Conservation (phyloP, 37 sponge, comb jelly and placozoan species). For the Ianthella basta region DNA sequence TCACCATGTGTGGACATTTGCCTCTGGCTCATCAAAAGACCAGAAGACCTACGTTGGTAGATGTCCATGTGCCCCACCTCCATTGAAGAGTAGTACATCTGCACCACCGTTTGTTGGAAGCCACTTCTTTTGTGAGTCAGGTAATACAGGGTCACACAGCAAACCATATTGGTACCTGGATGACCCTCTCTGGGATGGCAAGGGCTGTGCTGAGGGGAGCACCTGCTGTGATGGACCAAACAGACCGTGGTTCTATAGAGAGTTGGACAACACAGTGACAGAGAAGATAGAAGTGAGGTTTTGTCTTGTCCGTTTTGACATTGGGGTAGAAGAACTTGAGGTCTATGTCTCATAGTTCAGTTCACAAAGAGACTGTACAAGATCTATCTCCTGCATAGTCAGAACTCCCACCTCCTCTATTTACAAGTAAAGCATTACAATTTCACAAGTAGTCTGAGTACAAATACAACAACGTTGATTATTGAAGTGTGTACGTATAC, state of each 20-base stretch:
- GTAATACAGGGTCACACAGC: slow-evolving; percentile 32
- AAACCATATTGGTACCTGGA: no score
- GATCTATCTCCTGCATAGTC: no score
- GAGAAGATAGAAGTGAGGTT: slow-evolving; percentile 2
- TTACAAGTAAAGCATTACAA: no score
- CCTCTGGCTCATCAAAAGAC: neutral
- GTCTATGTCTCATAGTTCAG: no score
- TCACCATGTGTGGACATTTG: slow-evolving; percentile 15
- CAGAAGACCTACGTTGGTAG: neutral
- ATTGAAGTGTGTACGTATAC: no score
- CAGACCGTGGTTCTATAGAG: slow-evolving; percentile 23
- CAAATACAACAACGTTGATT: no score
- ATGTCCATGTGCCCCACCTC: slow-evolving; percentile 15
- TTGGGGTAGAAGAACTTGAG: neutral
- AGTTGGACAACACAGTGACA: neutral
- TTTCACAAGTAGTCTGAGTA: no score
- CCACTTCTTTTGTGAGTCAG: slow-evolving; percentile 35
- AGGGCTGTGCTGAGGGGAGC: slow-evolving; percentile 11
- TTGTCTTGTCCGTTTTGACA: neutral
- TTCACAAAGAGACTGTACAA: no score
- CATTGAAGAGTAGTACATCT: slow-evolving; percentile 34
- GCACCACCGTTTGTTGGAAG: slow-evolving; percentile 20
- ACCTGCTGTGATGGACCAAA: slow-evolving; percentile 10
- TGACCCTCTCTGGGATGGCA: slow-evolving; percentile 27
- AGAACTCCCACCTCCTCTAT: no score